phyloP scores from a whole-genome alignment of 2,888 invertebrate species.

The Platynereis dumerilii region DNA sequence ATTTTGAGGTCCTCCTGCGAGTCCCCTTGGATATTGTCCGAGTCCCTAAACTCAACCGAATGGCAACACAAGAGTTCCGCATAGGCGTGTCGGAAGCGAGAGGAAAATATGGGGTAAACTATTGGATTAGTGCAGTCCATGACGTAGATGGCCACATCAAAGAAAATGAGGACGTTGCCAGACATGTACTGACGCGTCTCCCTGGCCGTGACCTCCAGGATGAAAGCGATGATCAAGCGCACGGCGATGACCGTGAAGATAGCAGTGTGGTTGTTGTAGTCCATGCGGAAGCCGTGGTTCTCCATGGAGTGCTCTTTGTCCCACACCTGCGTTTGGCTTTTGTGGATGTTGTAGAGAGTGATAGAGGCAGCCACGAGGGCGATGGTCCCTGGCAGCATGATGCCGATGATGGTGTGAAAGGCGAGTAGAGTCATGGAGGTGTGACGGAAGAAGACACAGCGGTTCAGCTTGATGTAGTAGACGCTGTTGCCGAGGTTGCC shows the following conservation, averaged over 20 bases:
- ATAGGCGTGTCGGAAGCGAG: not conserved
- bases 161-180: not conserved
- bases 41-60: not conserved
- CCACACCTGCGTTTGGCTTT: constrained; percentile 1
- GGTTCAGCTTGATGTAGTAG: not conserved
- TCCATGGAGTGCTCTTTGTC: not conserved
- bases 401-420: constrained; percentile 1
- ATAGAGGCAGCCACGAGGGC: not conserved
- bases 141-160: not conserved
- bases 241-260: not conserved
- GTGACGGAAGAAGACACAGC: constrained; percentile 7
- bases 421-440: constrained; percentile 7
- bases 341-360: not conserved
- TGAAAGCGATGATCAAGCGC: not conserved
- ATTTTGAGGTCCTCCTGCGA: constrained; percentile 8
- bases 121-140: constrained; percentile 2
- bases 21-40: not conserved
- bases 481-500: constrained; percentile 7
- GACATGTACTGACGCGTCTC: not conserved
- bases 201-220: not conserved
- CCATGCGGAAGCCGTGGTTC: constrained; percentile 6
- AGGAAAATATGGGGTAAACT: not conserved
- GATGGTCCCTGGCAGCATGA: not conserved
- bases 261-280: not conserved
- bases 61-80: not conserved